A percentile compares a stretch with the other conserved stretches of the same genome.
These are phyloP conservation scores for Tragelaphus strepsiceros DNA, from an alignment of 2,113 vertebrate genomes.

Conservation along the genomic window DNA sequence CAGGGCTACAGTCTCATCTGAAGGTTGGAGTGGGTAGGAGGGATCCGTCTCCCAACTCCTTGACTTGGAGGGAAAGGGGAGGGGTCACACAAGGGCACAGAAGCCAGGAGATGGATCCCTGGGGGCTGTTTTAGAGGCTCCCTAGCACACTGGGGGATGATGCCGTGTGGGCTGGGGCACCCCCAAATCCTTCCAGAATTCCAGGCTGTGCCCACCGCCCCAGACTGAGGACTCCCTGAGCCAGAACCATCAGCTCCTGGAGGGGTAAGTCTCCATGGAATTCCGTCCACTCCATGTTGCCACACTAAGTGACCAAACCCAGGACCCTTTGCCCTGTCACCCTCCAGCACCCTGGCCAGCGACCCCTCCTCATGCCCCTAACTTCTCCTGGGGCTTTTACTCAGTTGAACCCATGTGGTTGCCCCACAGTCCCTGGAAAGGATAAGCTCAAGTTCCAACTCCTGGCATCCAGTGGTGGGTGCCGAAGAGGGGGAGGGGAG, in stretches of 20 bases:
- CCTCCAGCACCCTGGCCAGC: neutral
- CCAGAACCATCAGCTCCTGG: neutral
- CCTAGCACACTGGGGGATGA: neutral
- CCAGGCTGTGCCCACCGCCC: neutral
- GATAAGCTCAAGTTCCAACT: neutral
- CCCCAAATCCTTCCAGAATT: conserved; percentile 6
- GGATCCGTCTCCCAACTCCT: neutral
- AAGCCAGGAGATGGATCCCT: neutral
- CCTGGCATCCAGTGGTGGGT: neutral
- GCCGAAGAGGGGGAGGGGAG: neutral
- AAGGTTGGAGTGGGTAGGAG: neutral
- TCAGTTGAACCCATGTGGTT: neutral
- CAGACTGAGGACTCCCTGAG: neutral
- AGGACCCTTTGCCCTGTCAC: neutral
- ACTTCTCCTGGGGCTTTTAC: neutral
- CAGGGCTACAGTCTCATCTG: neutral
- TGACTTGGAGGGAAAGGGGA: neutral
- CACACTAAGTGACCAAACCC: neutral
- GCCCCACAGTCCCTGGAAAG: neutral
- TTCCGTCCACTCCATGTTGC: neutral
- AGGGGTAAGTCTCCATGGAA: conserved; percentile 10
- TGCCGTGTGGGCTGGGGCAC: neutral
- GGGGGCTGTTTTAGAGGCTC: neutral
- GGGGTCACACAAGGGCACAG: neutral
- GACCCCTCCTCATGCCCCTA: neutral